Evolutionary conservation across 2,113 vertebrate genomes (phyloP), one percentile per base, ranked within the genome.

Genomic region (Barnardius zonarius): DNA sequence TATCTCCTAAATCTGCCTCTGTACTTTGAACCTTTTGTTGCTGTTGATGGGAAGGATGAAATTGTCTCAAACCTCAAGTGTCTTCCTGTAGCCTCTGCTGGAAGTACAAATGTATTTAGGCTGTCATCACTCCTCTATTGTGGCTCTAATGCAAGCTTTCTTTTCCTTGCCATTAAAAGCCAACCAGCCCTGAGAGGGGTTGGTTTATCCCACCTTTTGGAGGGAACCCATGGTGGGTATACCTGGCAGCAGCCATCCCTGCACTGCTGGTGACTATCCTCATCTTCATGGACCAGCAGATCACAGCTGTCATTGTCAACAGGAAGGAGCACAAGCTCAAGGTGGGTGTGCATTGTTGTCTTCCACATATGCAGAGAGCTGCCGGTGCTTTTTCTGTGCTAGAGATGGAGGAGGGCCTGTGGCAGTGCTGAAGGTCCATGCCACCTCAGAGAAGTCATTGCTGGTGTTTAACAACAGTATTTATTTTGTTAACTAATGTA

Each of bases 281-380:
- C 96, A 98, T 99, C 94, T 99, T 99, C 95, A 99, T 99, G 99
- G 99, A 99, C 98, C 99, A 99, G 94, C 99, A 99, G 95, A 99
- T 99, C 93, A 99, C 99, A 0, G 99, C 99, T 0, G 99, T 99
- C 86, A 99, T 99, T 7, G 98, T 99, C 96, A 99, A 99, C 98
- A 98, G 99, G 97, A 99, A 99, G 95, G 99, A 99, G 92, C 98
- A 99, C 97, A 99, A 99, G 90, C 98, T 99, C 37, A 99, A 99
- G 98, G 99, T 99, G 91, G 89, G 98, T 87, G 80, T 22, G 19
- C 54, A 1, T 17, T 2, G 44, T 30, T 30, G 41, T 10, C 76
- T 61, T 17, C 15, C 25, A 19, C 8, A 3, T 0, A 1, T 28
- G 67, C 37, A 5, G 33, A 27, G 76, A 31, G 64, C 30, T 62